phyloP scores from a whole-genome alignment of 2,888 invertebrate species.

The Aleiodes leptofemur region DNA sequence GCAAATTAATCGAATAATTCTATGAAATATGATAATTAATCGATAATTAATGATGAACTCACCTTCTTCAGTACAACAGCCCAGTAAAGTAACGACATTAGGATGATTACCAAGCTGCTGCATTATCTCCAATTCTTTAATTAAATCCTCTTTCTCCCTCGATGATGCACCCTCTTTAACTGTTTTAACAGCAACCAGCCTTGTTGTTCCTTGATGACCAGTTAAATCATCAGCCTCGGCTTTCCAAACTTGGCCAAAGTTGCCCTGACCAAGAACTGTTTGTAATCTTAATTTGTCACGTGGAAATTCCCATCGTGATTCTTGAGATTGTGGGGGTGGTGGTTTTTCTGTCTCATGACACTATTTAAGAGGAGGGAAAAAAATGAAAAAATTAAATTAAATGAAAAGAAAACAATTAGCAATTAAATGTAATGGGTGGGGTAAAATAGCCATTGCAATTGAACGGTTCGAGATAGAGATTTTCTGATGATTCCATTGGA shows the following conservation, averaged over 20 bases:
- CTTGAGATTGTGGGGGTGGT: conserved; percentile 78
- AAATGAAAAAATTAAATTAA: not conserved
- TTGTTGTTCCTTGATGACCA: conserved; percentile 85
- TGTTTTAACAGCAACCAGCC: conserved; percentile 90
- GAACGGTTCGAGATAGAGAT: too few relatives aligned
- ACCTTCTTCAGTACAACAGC: conserved; percentile 91
- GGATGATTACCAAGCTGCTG: conserved; percentile 88
- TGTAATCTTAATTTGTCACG: conserved; percentile 86
- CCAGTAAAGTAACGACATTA: conserved; percentile 88
- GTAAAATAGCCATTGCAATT: too few relatives aligned
- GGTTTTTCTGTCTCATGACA: conserved; percentile 77
- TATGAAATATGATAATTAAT: too few relatives aligned
- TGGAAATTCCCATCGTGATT: conserved; percentile 86
- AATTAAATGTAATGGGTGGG: too few relatives aligned
- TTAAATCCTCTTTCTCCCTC: conserved; percentile 86
- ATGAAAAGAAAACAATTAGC: too few relatives aligned
- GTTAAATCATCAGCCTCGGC: conserved; percentile 89
- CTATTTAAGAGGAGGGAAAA: conserved; percentile 55
- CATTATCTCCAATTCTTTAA: conserved; percentile 87
- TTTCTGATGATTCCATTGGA: too few relatives aligned
- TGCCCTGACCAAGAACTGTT: conserved; percentile 88
- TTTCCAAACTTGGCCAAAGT: conserved; percentile 91
- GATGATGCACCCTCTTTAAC: conserved; percentile 87
- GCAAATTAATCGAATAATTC: conserved; percentile 33
- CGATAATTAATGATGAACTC: conserved; percentile 50